Base-by-base conservation (phyloP, 2,888 invertebrate species). In the Drosophila prostipennis region DNA sequence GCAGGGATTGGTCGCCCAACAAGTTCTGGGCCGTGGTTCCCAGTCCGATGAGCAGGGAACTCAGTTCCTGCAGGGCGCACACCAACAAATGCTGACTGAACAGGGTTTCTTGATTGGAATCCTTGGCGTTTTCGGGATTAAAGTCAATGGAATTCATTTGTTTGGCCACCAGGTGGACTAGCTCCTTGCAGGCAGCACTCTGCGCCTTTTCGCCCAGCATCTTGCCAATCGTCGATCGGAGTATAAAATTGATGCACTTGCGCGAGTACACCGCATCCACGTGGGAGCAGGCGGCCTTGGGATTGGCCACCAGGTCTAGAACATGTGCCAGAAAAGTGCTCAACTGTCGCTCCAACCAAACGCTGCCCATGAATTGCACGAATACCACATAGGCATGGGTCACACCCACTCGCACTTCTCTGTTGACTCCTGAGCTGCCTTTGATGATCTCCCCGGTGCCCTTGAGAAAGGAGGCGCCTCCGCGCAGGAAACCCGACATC, bases 141-240 rank as follows among this genome's bases (percentile, higher is more conserved):
- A 97, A 97, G 91, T 97, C 97, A 75, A 98, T 97, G 6, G 96
- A 96, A 92, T 97, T 98, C 97, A 98, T 98, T 93, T 98, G 98
- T 89, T 98, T 97, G 43, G 96, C 95, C 59, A 99, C 95, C 58
- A 98, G 95, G 78, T 96, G 96, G 75, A 98, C 96, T 57, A 99
- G 95, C 92, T 99, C 98, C 90, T 98, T 97, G 90, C 98, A 97
- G 0, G 99, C 99, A 0, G 97, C 96, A 34, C 97, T 95, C 92
- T 99, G 99, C 8, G 99, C 98, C 86, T 98, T 98, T 92, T 99
- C 99, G 0, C 98, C 97, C 23, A 99, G 93, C 95, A 99, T 96
- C 91, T 97, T 96, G 0, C 99, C 98, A 39, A 99, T 94, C 1
- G 98, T 96, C 72, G 97, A 96, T 52, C 98, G 94, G 59, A 99